phyloP scores from a whole-genome alignment of 2,113 vertebrate species.

The Saguinus midas region DNA sequence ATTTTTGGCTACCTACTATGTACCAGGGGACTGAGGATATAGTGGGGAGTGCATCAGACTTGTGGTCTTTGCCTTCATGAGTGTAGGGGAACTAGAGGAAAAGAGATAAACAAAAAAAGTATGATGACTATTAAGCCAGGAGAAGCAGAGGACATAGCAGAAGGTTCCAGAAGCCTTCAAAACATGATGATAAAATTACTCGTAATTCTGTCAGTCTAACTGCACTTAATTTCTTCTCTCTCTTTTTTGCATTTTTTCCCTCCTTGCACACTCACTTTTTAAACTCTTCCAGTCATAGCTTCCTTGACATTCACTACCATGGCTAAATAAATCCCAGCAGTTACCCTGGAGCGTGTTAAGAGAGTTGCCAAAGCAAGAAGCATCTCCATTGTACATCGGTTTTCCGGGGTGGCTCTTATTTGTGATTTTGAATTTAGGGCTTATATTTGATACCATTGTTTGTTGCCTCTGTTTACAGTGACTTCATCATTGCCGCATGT shows the following conservation, averaged over 20 bases:
- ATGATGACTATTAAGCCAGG: fast-evolving
- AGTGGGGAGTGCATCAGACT: not conserved
- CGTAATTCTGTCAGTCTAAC: not conserved
- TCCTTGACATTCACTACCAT: not conserved
- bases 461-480: not conserved
- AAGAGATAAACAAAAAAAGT: not conserved
- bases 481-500: not conserved
- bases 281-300: not conserved
- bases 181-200: not conserved
- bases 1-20: not conserved
- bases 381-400: not conserved
- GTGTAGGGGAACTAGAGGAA: not conserved
- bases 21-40: not conserved
- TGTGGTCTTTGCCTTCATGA: not conserved
- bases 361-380: not conserved
- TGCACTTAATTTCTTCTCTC: not conserved
- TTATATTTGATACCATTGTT: not conserved
- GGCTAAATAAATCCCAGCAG: not conserved
- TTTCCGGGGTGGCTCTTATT: not conserved
- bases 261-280: not conserved
- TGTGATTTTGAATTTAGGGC: not conserved
- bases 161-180: not conserved
- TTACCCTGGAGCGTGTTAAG: fast-evolving
- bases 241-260: not conserved
- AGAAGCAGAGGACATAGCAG: not conserved